A percentile compares a stretch with the other conserved stretches of the same genome.
phyloP scores from a whole-genome alignment of 1,140 invertebrate genomes.

The Maniola jurtina region DNA sequence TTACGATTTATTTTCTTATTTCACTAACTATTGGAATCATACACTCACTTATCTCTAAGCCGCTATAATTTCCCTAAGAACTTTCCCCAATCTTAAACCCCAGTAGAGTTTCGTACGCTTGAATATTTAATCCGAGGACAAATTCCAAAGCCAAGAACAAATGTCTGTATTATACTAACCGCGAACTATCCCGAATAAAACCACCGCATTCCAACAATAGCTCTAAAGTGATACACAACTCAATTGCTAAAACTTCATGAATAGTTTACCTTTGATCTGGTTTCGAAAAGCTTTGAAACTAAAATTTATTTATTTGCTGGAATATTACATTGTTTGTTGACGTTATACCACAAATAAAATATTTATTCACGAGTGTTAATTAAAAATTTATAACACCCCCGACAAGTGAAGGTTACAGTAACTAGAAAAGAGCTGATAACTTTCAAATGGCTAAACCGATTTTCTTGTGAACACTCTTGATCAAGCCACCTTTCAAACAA shows the following conservation, averaged over 20 bases:
- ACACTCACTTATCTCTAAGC: no score
- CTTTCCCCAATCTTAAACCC: neutral
- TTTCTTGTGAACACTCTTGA: no score
- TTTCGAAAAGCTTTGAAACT: neutral
- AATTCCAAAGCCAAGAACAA: conserved; percentile 12
- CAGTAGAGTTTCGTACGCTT: neutral
- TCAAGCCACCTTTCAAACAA: no score
- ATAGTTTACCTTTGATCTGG: conserved; percentile 24
- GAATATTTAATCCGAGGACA: conserved; percentile 15
- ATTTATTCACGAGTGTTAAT: no score
- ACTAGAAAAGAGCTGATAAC: no score
- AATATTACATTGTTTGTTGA: neutral
- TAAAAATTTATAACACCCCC: no score
- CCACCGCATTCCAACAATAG: conserved; percentile 17
- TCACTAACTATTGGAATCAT: no score
- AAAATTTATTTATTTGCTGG: conserved; percentile 6
- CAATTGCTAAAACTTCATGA: conserved; percentile 16
- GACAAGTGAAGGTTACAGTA: no score
- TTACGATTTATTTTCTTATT: no score
- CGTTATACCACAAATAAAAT: no score
- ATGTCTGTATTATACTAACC: conserved; percentile 11
- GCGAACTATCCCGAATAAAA: conserved; percentile 20
- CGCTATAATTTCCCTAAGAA: no score
- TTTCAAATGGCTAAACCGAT: no score
- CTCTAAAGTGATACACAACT: conserved; percentile 24